phyloP scores from a whole-genome alignment of 1,140 invertebrate species.

The Apis laboriosa region DNA sequence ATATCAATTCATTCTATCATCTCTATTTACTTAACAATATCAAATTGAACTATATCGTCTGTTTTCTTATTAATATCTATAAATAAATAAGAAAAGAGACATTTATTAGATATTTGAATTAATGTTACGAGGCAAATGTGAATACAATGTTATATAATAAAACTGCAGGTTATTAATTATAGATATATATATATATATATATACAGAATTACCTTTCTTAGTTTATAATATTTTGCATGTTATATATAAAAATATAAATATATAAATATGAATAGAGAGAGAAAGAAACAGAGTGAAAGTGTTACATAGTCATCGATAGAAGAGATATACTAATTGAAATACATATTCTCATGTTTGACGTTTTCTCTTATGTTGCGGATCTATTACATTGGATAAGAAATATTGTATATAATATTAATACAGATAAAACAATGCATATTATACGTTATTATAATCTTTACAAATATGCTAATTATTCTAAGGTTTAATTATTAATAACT shows the following conservation, averaged over 20 bases:
- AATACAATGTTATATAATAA: conserved; percentile 52
- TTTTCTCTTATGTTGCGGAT: conserved; percentile 59
- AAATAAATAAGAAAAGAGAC: conserved; percentile 42
- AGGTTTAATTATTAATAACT: conserved; percentile 75
- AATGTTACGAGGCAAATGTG: conserved; percentile 52
- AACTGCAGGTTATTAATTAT: conserved; percentile 52
- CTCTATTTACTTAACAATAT: conserved; percentile 70
- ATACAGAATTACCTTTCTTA: conserved; percentile 65
- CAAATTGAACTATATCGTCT: conserved; percentile 41
- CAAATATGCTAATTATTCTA: conserved; percentile 69
- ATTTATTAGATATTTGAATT: conserved; percentile 63
- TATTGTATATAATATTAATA: conserved; percentile 72
- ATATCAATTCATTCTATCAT: background rate
- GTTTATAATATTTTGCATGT: conserved; percentile 70
- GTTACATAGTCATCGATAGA: conserved; percentile 54
- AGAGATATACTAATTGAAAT: conserved; percentile 50
- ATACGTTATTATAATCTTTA: conserved; percentile 71
- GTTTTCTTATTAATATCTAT: conserved; percentile 54
- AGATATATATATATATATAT: conserved; percentile 37
- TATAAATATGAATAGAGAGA: conserved; percentile 30
- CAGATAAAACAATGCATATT: conserved; percentile 67
- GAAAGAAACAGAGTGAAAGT: conserved; percentile 21
- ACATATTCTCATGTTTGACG: conserved; percentile 56
- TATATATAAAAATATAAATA: conserved; percentile 36
- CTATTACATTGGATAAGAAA: conserved; percentile 44